Percentiles rank a stretch among this genome's conserved stretches.
phyloP scores from a whole-genome alignment of 2,888 invertebrate species.

The Gryllus longicercus region DNA sequence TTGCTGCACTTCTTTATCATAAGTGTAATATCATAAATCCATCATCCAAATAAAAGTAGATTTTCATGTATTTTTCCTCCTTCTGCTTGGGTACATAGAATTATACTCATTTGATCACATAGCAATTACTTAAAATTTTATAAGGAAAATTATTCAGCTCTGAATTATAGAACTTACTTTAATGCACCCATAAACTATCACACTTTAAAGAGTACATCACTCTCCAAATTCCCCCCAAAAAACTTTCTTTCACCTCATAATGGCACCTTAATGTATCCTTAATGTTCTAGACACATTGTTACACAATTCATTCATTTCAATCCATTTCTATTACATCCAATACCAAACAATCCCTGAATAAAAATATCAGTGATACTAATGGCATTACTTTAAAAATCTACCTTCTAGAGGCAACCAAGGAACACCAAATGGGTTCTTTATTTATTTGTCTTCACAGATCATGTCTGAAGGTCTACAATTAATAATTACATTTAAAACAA shows the following conservation, averaged over 20 bases:
- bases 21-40: too few species aligned
- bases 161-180: not conserved
- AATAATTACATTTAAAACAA: too few species aligned
- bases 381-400: not conserved
- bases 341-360: not conserved
- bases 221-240: not conserved
- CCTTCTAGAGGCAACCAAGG: not conserved
- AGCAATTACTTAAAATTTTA: not conserved
- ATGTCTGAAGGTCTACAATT: too few species aligned
- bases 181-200: constrained; percentile 4
- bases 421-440: not conserved
- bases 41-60: too few species aligned
- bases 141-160: constrained; percentile 17
- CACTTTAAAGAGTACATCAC: not conserved
- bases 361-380: not conserved
- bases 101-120: not conserved
- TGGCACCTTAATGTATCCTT: not conserved
- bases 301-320: not conserved
- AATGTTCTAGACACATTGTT: not conserved
- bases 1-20: too few species aligned
- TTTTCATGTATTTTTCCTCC: not conserved
- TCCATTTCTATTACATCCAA: not conserved
- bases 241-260: not conserved
- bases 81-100: not conserved
- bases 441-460: too few species aligned